These are phyloP conservation scores for Eospalax fontanierii DNA, from an alignment of 2,797 vertebrate species.

Conservation along the genomic window DNA sequence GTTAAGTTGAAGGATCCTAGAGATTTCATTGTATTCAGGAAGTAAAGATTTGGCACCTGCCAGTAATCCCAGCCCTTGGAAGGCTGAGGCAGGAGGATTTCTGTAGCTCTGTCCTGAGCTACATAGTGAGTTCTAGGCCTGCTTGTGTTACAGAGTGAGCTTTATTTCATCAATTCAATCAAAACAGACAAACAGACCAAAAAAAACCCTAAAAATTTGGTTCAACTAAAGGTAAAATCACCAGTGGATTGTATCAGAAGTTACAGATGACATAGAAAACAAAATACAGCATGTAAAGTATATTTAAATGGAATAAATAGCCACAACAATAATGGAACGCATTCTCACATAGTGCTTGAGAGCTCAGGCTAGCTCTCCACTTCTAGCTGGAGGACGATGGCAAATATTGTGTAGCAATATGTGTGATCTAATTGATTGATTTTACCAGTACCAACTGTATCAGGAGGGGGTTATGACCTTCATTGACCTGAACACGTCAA, in stretches of 20 bases:
- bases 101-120: not conserved
- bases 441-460: not conserved
- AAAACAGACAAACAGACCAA: not conserved
- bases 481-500: not conserved
- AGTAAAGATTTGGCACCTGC: not conserved
- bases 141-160: not conserved
- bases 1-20: not conserved
- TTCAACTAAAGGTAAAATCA: not conserved
- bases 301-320: not conserved
- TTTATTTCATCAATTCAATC: not conserved
- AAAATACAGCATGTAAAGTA: not conserved
- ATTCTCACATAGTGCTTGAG: accelerated
- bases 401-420: not conserved
- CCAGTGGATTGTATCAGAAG: not conserved
- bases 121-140: not conserved
- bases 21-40: not conserved
- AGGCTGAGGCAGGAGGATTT: not conserved
- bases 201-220: not conserved
- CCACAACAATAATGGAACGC: too few species aligned
- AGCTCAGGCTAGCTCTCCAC: not conserved
- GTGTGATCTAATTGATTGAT: too few species aligned
- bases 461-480: not conserved
- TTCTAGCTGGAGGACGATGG: not conserved
- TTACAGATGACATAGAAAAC: not conserved
- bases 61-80: not conserved